A percentile compares a stretch with the other conserved stretches of the same genome.
Evolutionary conservation across 2,888 invertebrate species (phyloP).

Genomic region (Apodemia hepburni): DNA sequence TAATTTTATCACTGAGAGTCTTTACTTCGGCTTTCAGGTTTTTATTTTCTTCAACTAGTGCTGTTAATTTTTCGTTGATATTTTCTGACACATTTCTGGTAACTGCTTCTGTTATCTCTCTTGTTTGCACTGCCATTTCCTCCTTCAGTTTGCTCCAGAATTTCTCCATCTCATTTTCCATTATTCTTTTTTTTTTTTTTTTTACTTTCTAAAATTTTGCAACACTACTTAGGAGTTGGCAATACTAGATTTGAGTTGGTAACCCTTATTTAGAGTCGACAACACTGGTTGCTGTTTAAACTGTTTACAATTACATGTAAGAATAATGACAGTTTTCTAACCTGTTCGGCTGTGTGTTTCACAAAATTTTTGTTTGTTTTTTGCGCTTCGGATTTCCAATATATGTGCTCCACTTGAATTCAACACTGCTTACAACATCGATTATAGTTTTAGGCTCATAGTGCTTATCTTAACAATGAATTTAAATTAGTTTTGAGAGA

Average conservation of each 20-base stretch:
- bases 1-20: conserved; percentile 17
- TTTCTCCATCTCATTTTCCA: conserved; percentile 14
- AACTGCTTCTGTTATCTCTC: conserved; percentile 23
- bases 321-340: background rate
- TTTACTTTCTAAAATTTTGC: background rate
- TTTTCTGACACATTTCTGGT: conserved; percentile 22
- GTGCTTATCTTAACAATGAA: background rate
- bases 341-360: no score
- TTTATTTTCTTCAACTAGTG: conserved; percentile 24
- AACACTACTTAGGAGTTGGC: background rate
- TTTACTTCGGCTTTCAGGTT: conserved; percentile 21
- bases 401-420: background rate
- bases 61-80: conserved; percentile 21
- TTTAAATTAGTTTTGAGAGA: background rate
- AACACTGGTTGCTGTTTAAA: background rate
- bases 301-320: no score
- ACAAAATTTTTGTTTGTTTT: no score
- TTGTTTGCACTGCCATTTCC: conserved; percentile 24
- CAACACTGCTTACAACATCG: background rate
- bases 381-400: no score
- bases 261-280: background rate
- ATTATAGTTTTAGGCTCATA: background rate
- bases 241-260: background rate
- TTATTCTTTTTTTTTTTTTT: background rate
- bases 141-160: conserved; percentile 21